phyloP scores from a whole-genome alignment of 2,113 vertebrate genomes.

The Nasalis larvatus region DNA sequence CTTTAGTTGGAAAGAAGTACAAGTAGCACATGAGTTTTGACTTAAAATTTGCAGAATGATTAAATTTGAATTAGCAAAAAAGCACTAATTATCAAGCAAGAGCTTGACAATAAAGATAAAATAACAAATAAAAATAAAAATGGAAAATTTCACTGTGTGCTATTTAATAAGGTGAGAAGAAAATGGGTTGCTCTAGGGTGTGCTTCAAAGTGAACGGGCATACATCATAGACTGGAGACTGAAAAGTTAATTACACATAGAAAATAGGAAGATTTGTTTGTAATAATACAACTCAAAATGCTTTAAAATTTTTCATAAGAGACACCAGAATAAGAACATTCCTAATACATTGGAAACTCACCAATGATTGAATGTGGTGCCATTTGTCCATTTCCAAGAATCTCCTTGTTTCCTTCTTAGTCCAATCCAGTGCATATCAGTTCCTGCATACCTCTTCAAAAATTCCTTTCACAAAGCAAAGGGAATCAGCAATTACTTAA shows the following conservation, averaged over 20 bases:
- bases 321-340: neutral
- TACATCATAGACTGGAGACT: neutral
- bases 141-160: neutral
- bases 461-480: slow-evolving; percentile 27
- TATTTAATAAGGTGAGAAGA: neutral
- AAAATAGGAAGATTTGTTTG: neutral
- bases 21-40: neutral
- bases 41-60: neutral
- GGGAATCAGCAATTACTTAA: neutral
- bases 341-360: neutral
- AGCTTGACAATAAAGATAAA: neutral
- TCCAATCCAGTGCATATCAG: neutral
- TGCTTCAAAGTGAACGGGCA: neutral
- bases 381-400: slow-evolving; percentile 40
- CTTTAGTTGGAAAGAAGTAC: neutral
- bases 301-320: neutral
- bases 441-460: neutral
- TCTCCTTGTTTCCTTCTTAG: neutral
- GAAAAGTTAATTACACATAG: neutral
- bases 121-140: neutral
- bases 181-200: neutral
- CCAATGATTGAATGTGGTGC: neutral
- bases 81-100: neutral
- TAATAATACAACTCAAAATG: neutral
- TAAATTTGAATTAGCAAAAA: neutral